Evolutionary conservation across 2,797 vertebrate species (phyloP).

Genomic region (Odontamblyopus rebecca): DNA sequence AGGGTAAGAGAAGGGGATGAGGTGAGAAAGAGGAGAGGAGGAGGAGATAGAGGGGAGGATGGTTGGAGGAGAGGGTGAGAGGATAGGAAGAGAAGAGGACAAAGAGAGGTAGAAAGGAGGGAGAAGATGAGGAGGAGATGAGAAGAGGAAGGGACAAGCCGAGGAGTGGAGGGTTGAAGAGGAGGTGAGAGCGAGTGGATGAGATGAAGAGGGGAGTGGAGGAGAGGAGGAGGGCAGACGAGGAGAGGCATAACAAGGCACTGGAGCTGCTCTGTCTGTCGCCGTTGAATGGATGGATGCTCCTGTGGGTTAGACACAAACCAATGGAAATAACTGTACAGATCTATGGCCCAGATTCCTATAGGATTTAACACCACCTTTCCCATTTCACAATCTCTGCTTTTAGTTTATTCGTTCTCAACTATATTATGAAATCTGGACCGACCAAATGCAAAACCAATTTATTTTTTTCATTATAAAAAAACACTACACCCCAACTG

Average conservation of each 20-base stretch:
- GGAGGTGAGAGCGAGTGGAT: too few species aligned
- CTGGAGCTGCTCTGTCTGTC: slow-evolving; percentile 20
- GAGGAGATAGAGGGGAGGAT: background rate
- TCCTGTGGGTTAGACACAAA: slow-evolving; percentile 10
- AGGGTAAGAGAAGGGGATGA: background rate
- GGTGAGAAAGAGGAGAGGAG: too few species aligned
- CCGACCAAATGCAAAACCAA: too few species aligned
- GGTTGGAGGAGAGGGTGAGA: background rate
- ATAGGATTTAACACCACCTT: background rate
- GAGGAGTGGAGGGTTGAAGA: background rate
- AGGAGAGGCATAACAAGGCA: slow-evolving; percentile 19
- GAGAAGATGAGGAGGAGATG: background rate
- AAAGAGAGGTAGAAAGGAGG: background rate
- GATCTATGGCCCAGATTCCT: background rate
- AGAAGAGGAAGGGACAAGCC: too few species aligned
- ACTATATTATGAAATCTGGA: too few species aligned
- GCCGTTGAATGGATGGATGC: slow-evolving; percentile 14
- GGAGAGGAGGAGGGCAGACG: slow-evolving; percentile 19
- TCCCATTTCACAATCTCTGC: background rate
- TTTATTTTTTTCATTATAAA: too few species aligned
- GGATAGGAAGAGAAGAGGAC: background rate
- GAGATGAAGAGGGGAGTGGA: too few species aligned
- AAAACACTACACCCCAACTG: too few species aligned
- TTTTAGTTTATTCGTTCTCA: too few species aligned
- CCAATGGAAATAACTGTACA: background rate